These are phyloP conservation scores for Muntiacus reevesi DNA, from an alignment of 2,113 vertebrate species.

Conservation along the genomic window DNA sequence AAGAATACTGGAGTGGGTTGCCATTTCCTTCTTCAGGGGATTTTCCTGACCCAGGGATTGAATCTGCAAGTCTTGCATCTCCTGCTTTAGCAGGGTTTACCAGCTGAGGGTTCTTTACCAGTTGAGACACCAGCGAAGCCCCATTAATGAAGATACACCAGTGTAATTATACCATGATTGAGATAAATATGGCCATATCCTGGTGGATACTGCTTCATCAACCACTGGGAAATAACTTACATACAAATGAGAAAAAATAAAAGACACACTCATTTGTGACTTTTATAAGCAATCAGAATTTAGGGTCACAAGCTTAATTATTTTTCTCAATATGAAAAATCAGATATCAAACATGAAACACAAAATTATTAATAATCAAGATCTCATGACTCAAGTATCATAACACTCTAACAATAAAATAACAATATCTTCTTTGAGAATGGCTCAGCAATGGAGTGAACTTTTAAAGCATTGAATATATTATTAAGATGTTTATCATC, in stretches of 20 bases:
- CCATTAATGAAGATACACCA: background rate
- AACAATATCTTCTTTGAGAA: background rate
- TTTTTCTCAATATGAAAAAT: background rate
- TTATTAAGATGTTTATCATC: background rate
- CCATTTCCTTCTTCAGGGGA: background rate
- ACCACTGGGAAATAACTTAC: background rate
- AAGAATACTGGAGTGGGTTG: background rate
- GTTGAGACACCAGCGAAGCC: background rate
- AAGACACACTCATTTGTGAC: background rate
- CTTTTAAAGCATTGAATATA: background rate
- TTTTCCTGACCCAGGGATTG: background rate
- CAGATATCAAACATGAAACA: background rate
- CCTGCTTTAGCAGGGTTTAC: background rate
- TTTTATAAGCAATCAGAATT: background rate
- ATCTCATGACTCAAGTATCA: background rate
- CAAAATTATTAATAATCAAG: background rate
- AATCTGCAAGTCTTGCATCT: background rate
- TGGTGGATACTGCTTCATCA: background rate
- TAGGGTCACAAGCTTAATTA: background rate
- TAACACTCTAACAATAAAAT: background rate
- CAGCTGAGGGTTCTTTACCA: background rate
- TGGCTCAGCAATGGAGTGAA: background rate
- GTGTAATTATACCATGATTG: background rate
- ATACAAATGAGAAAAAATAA: background rate
- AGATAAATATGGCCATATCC: background rate